These are phyloP conservation scores for Stenotaenia linearis DNA, from an alignment of 2,888 invertebrate genomes.

Conservation along the genomic window DNA sequence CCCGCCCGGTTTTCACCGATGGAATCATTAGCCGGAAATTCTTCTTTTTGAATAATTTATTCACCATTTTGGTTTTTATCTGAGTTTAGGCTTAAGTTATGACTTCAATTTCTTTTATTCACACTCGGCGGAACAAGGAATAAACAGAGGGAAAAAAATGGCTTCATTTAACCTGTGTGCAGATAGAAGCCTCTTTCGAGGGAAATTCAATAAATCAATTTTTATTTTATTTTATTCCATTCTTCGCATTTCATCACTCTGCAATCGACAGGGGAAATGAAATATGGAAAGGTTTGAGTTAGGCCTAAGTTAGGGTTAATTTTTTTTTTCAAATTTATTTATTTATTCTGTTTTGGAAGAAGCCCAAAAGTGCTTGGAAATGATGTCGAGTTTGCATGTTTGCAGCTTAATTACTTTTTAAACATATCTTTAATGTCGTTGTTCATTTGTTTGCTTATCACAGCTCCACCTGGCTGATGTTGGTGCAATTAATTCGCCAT, in stretches of 20 bases:
- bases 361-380: neutral
- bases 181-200: neutral
- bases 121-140: neutral
- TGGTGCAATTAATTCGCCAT: conserved; percentile 8
- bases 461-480: conserved; percentile 19
- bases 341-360: too few species aligned
- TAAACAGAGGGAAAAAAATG: neutral
- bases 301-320: neutral
- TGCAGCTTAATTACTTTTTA: neutral
- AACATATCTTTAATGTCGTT: conserved; percentile 19
- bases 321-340: neutral
- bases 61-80: neutral
- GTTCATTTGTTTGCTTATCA: conserved; percentile 8
- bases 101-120: conserved; percentile 21
- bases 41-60: neutral
- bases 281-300: neutral
- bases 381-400: neutral
- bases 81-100: neutral
- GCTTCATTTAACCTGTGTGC: neutral
- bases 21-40: neutral
- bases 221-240: neutral
- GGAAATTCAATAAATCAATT: conserved; percentile 17
- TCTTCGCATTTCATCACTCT: neutral
- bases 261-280: neutral
- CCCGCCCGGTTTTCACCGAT: too few species aligned